A percentile compares a stretch with the other conserved stretches of the same genome.
Evolutionary conservation across 2,888 invertebrate genomes (phyloP).

Genomic region (Digitonthophagus gazella): DNA sequence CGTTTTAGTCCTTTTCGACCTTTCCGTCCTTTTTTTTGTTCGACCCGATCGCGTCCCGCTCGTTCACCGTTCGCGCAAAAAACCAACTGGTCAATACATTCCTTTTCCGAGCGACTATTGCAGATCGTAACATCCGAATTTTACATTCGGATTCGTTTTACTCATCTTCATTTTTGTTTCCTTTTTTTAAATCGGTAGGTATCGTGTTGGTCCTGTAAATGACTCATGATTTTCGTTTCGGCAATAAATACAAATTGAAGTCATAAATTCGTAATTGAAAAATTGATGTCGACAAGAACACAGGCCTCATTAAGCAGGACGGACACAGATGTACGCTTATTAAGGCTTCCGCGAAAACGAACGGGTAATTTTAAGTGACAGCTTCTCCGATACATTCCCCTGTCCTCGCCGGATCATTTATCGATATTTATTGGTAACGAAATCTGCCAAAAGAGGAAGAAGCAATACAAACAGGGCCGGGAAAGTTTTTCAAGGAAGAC

Average conservation of each 20-base stretch:
- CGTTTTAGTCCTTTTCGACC: slow-evolving; percentile 33
- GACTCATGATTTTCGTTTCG: no score
- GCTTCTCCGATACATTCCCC: no score
- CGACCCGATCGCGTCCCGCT: neutral
- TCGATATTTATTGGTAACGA: neutral
- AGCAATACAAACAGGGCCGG: neutral
- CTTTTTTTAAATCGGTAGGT: no score
- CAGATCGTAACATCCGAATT: no score
- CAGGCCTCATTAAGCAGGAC: neutral
- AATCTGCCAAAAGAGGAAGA: neutral
- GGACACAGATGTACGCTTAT: neutral
- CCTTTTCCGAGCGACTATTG: no score
- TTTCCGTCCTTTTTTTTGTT: neutral
- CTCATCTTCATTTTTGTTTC: neutral
- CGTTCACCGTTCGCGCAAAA: neutral
- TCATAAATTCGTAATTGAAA: neutral
- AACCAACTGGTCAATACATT: no score
- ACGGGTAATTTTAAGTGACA: neutral
- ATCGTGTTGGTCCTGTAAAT: no score
- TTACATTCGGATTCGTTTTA: no score
- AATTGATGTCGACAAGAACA: neutral
- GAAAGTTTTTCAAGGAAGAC: neutral
- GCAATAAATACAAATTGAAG: no score
- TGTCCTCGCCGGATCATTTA: no score
- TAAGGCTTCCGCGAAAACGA: neutral